Evolutionary conservation across 2,113 vertebrate genomes (phyloP), one percentile per base, ranked within the genome.

Genomic region (Nymphicus hollandicus): DNA sequence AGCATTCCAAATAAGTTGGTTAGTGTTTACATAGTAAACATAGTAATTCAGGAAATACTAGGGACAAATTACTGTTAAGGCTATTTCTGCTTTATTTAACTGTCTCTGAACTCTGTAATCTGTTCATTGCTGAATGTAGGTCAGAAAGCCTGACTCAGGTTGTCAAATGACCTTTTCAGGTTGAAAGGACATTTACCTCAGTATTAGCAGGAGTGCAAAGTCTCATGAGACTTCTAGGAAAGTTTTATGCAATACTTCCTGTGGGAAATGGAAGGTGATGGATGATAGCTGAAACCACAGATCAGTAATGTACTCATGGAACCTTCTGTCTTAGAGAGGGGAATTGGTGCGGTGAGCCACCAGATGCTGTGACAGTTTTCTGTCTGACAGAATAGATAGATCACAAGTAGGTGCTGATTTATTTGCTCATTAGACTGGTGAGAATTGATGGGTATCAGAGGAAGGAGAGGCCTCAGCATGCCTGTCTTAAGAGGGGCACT

Each of bases 341-440:
- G 39, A 86, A 37, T 60, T 6, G 53, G 71, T 90, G 39, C 64
- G 33, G 69, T 33, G 73, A 92, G 60, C 64, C 69, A 33, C 18
- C 23, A 77, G 55, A 33, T 0, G 1, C 69, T 81, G 43, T 93
- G 83, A 80, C 69, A 89, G 73, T 79, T 85, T 95, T 82, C 81
- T 89, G 25, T 91, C 70, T 85, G 73, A 43, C 78, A 89, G 78
- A 85, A 41, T 4, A 79, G 86, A 92, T 55, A 39, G 41, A 77
- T 92, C 41, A 86, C 79, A 91, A 73, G 64, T 55, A 76, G 73
- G 52, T 37, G 73, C n/a, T 87, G 64, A 95, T 96, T 92, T 93
- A 88, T 97, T 92, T 95, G 84, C 63, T 92, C 19, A 17, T 91
- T 93, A 81, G 44, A 12, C 52, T 81, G 56, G 35, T 91, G 35